These are phyloP conservation scores for Caenorhabditis parvicauda DNA, from an alignment of 2,888 invertebrate genomes.

Conservation along the genomic window DNA sequence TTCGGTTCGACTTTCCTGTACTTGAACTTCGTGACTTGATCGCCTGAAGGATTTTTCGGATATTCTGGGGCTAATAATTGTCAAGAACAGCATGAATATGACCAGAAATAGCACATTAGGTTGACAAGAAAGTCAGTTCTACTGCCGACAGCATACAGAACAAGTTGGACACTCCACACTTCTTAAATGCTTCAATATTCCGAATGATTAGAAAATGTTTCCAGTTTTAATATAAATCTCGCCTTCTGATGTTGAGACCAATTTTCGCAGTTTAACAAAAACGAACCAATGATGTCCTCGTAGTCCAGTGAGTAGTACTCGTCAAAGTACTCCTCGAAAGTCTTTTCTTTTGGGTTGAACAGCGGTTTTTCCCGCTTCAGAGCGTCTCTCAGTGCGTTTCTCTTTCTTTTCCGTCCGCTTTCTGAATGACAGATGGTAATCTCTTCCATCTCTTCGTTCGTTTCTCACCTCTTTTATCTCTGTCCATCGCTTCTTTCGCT, in stretches of 20 bases:
- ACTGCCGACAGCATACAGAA: too few species aligned
- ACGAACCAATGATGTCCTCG: slow-evolving; percentile 81
- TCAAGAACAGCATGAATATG: too few species aligned
- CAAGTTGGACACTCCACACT: too few species aligned
- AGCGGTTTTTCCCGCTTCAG: slow-evolving; percentile 77
- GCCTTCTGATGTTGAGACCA: not conserved
- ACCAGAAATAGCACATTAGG: too few species aligned
- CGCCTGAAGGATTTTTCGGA: slow-evolving; percentile 65
- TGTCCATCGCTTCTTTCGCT: slow-evolving; percentile 24
- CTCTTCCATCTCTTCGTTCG: too few species aligned
- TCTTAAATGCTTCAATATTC: too few species aligned
- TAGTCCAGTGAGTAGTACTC: slow-evolving; percentile 92
- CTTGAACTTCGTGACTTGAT: slow-evolving; percentile 83
- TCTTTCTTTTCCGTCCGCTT: slow-evolving; percentile 39
- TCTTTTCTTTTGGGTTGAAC: slow-evolving; percentile 77
- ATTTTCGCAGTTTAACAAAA: not conserved
- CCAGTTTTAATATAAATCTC: not conserved
- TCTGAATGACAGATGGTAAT: slow-evolving; percentile 23
- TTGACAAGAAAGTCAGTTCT: too few species aligned
- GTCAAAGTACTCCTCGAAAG: slow-evolving; percentile 83
- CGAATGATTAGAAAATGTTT: not conserved
- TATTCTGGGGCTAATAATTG: too few species aligned
- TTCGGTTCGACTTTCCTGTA: slow-evolving; percentile 83
- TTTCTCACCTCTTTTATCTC: slow-evolving; percentile 19
- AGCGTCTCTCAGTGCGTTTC: slow-evolving; percentile 75